Evolutionary conservation across 2,113 vertebrate species (phyloP), one percentile per base, ranked within the genome.

Genomic region (Emydocephalus ijimae): DNA sequence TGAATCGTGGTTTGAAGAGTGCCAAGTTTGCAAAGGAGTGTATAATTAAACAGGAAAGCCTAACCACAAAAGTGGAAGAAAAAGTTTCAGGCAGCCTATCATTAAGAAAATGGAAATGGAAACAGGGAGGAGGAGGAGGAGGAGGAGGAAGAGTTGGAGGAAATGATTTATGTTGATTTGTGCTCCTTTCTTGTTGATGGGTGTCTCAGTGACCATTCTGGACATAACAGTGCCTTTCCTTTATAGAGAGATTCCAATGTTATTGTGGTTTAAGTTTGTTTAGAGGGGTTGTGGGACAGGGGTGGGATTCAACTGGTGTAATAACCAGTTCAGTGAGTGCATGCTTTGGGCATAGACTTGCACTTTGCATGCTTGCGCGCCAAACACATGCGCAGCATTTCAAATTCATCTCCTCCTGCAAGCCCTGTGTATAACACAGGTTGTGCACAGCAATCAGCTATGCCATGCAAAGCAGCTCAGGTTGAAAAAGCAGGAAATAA

Each of bases 261-360:
- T 10, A 48, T 20, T 12, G 39, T 4, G 94, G 74, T 14, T 56
- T 52, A 45, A 14, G 26, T 26, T 29, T n/a, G 24, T 89, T 92
- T 9, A 81, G 91, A 89, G 34, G 26, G 55, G 92, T 64, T 91
- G 93, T 24, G 94, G 92, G 94, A 95, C 48, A 50, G 48, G 48
- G 48, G 8, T 50, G 48, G 48, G 48, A 50, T 50, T 50, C 48
- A 50, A 50, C 48, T 7, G 48, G 48, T 50, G 1, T 50, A 50
- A 50, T 50, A 9, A 9, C 48, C 8, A 7, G 48, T 50, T 50
- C 8, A 50, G 8, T 8, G 48, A 50, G 48, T 1, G 8, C 48
- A 9, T 50, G 8, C 7, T 50, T 50, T 50, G 48, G 1, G 48
- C 48, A 50, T 9, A 50, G 48, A 50, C 48, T 9, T 9, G 8